phyloP scores from a whole-genome alignment of 2,113 vertebrate genomes.

The Lepus timidus region DNA sequence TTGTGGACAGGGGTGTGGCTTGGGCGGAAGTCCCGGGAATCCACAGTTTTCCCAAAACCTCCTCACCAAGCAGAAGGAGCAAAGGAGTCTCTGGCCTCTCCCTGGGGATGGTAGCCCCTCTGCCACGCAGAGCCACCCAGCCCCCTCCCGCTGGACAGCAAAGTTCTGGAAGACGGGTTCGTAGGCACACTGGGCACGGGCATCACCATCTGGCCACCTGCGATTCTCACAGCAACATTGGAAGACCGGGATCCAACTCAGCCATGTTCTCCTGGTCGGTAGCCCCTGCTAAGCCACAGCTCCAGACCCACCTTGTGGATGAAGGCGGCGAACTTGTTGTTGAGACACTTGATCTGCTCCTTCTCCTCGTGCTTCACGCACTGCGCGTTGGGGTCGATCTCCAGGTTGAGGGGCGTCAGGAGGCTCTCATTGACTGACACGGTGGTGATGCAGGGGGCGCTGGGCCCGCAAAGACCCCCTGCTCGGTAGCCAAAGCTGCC shows the following conservation, averaged over 20 bases:
- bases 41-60: not conserved
- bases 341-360: slow-evolving; percentile 91
- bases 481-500: slow-evolving; percentile 64
- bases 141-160: not conserved
- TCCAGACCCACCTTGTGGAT: slow-evolving; percentile 88
- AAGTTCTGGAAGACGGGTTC: not conserved
- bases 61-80: not conserved
- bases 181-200: not conserved
- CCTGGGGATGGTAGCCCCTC: not conserved
- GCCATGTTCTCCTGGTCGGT: not conserved
- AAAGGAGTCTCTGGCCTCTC: not conserved
- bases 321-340: slow-evolving; percentile 90
- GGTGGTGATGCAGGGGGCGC: slow-evolving; percentile 19
- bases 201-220: not conserved
- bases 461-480: not conserved
- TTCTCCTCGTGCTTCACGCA: slow-evolving; percentile 88
- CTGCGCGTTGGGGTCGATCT: slow-evolving; percentile 77
- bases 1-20: rapidly evolving
- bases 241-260: not conserved
- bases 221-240: not conserved
- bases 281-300: not conserved
- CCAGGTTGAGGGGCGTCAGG: slow-evolving; percentile 62
- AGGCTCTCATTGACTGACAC: slow-evolving; percentile 67
- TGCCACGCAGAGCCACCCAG: no score
- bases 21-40: not conserved